A percentile compares a stretch with the other conserved stretches of the same genome.
These are phyloP conservation scores for Hepsetus odoe DNA, from an alignment of 2,113 vertebrate genomes.

Conservation along the genomic window DNA sequence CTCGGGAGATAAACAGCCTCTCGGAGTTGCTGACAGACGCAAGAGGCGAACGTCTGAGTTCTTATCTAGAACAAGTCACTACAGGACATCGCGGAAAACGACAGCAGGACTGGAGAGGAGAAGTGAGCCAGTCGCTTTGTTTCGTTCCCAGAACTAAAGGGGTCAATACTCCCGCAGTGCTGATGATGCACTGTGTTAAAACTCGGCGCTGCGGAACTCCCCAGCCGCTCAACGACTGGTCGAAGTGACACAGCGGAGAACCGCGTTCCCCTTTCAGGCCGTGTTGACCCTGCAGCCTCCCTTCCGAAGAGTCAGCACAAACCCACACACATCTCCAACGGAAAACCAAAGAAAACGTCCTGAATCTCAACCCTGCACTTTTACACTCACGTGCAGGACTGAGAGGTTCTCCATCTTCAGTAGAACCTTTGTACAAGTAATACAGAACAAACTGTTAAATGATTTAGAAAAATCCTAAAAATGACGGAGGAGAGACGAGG, in stretches of 20 bases:
- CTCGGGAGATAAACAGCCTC: too few relatives aligned
- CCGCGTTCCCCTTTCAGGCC: not conserved
- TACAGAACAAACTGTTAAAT: too few relatives aligned
- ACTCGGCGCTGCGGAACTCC: not conserved
- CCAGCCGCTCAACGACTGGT: not conserved
- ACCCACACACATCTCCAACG: not conserved
- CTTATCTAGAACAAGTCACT: not conserved
- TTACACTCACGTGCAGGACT: too few relatives aligned
- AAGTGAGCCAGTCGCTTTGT: not conserved
- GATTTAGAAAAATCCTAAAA: too few relatives aligned
- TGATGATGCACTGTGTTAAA: not conserved
- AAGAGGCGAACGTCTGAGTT: too few relatives aligned
- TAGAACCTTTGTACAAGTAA: too few relatives aligned
- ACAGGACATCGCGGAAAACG: not conserved
- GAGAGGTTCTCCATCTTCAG: too few relatives aligned
- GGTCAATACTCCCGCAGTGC: not conserved
- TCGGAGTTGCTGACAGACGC: too few relatives aligned
- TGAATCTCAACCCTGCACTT: too few relatives aligned
- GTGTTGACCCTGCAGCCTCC: not conserved
- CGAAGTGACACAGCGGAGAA: not conserved
- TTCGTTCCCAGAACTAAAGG: too few relatives aligned
- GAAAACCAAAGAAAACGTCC: too few relatives aligned
- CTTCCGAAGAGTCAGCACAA: not conserved
- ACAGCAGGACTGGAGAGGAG: not conserved
- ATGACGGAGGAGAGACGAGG: too few relatives aligned